phyloP scores from a whole-genome alignment of 2,888 invertebrate genomes.

The Cheilosia soror region DNA sequence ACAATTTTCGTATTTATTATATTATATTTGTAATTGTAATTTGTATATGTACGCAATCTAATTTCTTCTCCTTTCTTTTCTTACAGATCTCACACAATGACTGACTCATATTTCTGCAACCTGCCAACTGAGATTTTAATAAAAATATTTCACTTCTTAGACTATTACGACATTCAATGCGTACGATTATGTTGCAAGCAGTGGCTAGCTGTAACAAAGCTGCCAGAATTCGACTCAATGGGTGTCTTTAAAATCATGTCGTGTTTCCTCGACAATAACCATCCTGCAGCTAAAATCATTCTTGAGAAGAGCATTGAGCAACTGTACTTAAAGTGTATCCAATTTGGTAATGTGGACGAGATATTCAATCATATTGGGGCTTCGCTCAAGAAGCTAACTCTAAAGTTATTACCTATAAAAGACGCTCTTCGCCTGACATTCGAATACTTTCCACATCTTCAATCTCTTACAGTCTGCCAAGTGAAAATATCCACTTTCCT shows the following conservation, averaged over 20 bases:
- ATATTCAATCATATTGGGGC: constrained; percentile 39
- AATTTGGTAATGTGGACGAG: constrained; percentile 23
- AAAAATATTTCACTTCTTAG: constrained; percentile 79
- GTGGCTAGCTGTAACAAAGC: constrained; percentile 77
- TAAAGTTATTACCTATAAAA: constrained; percentile 40
- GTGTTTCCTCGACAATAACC: constrained; percentile 33
- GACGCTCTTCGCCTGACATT: constrained; percentile 25
- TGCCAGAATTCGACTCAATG: constrained; percentile 76
- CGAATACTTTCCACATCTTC: constrained; percentile 37
- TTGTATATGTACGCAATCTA: neutral
- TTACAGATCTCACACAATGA: constrained; percentile 41
- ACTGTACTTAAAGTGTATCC: constrained; percentile 46
- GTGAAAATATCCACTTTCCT: constrained; percentile 14
- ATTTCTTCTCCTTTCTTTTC: neutral
- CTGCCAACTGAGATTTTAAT: constrained; percentile 80
- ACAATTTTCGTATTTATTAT: neutral
- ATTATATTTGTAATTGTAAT: neutral
- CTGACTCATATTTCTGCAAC: neutral
- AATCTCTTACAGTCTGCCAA: constrained; percentile 23
- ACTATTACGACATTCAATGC: constrained; percentile 78
- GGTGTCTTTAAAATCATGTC: constrained; percentile 46
- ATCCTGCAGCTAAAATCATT: constrained; percentile 49
- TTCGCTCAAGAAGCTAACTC: constrained; percentile 41
- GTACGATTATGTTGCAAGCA: constrained; percentile 78
- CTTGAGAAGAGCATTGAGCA: constrained; percentile 20